Base-by-base conservation (phyloP, 2,113 vertebrate species). In the Gila orcuttii region DNA sequence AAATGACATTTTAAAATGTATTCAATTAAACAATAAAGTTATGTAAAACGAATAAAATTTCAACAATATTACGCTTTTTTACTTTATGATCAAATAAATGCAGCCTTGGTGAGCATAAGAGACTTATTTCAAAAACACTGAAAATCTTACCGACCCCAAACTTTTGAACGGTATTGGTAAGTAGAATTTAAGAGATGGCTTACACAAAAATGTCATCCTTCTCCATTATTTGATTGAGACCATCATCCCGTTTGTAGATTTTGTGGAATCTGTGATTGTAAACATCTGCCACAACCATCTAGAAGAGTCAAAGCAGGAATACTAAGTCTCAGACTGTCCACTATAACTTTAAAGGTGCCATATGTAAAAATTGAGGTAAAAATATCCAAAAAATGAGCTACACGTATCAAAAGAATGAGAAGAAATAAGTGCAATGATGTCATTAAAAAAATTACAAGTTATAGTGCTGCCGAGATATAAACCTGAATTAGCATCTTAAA, bases 211-310 rank as follows among this genome's bases (percentile, higher is more conserved):
- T 99, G 94, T 98, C 96, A 74, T 99, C 98, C 91, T 97, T 97
- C 82, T 98, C 96, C 95, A 97, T 96, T 83, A 99, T 99, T 90
- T 97, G 95, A 92, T 95, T 98, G 91, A 99, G 96, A 87, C 95
- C 95, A 89, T 99, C 98, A 87, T 98, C 97, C 90, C 95, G 95
- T 91, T 96, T 95, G 91, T 98, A 98, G 85, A 98, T 96, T 95
- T 99, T 99, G 92, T 99, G 97, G 93, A 99, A 99, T 64, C 97
- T 95, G 88, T 98, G 97, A 95, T 98, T 99, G 93, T 99, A 99
- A 89, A 99, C 97, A 42, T 99, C 97, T 50, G 98, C 95, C 91
- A 99, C 97, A 94, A 98, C 95, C 98, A 99, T 99, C 98, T 99
- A 91, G 84, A 91, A 79, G 42, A 19, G 12, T n/a, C 60, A 47